Evolutionary conservation across 2,797 vertebrate genomes (phyloP).

Genomic region (Lacerta bilineata): DNA sequence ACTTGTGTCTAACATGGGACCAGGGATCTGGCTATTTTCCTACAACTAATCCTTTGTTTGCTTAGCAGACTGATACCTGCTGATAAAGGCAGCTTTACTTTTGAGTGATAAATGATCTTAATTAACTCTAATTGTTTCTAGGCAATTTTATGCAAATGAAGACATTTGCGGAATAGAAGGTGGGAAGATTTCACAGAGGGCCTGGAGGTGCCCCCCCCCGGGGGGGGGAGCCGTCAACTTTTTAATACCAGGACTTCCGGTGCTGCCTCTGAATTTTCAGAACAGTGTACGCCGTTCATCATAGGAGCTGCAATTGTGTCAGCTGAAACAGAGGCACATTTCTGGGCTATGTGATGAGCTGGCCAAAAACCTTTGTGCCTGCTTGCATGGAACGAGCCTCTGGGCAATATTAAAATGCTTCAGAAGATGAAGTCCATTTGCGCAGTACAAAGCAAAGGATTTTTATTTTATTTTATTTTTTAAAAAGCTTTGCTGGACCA

Average conservation of each 20-base stretch:
- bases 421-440: background rate
- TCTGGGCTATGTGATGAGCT: background rate
- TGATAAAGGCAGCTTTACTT: constrained; percentile 70
- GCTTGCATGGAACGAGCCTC: background rate
- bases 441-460: background rate
- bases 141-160: constrained; percentile 65
- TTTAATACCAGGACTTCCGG: background rate
- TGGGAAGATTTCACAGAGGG: constrained; percentile 23
- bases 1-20: constrained; percentile 26
- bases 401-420: background rate
- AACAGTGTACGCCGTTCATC: accelerated
- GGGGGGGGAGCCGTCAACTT: background rate
- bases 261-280: too few relatives aligned
- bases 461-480: background rate
- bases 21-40: constrained; percentile 36
- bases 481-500: background rate
- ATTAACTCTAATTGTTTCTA: constrained; percentile 77
- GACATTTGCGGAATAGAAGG: constrained; percentile 56
- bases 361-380: background rate
- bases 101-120: constrained; percentile 75
- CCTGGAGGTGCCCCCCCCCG: background rate
- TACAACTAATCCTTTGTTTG: constrained; percentile 64
- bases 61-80: constrained; percentile 71
- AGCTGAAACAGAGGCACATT: background rate
- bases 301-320: too few relatives aligned